Evolutionary conservation across 1,140 invertebrate species (phyloP).

Genomic region (Leptestheria dahalacensis): DNA sequence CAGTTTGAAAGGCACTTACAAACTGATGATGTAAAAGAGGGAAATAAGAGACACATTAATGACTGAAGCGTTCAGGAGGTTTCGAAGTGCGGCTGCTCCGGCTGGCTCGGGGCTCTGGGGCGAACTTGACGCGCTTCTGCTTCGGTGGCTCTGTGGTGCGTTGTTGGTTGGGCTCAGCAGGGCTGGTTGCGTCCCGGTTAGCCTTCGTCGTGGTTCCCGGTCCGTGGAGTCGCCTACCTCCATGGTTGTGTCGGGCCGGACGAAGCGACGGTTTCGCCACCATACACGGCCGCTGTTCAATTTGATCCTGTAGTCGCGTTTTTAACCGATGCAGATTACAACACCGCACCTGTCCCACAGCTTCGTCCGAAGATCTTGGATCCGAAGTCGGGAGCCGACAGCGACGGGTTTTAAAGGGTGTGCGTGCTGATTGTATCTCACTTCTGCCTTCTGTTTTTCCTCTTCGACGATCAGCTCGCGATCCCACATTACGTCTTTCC

Average conservation of each 20-base stretch:
- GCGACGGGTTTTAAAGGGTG: neutral
- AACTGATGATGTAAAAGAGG: no score
- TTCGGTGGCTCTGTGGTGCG: no score
- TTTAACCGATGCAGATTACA: slow-evolving; percentile 2
- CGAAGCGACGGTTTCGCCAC: slow-evolving; percentile 7
- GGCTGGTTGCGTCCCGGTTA: neutral
- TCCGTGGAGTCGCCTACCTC: neutral
- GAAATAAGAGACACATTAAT: no score
- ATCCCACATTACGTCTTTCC: neutral
- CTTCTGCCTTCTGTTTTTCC: neutral
- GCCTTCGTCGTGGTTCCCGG: neutral
- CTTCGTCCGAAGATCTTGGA: slow-evolving; percentile 10
- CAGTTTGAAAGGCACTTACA: no score
- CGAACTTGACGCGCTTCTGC: no score
- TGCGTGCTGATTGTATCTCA: neutral
- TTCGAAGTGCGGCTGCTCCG: no score
- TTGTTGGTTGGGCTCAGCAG: neutral
- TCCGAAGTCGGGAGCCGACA: slow-evolving; percentile 1
- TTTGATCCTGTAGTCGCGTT: slow-evolving; percentile 2
- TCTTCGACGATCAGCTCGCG: neutral
- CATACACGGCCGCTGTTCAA: neutral
- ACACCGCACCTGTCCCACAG: slow-evolving; percentile 4
- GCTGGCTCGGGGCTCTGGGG: no score
- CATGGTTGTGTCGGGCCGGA: neutral
- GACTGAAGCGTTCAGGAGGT: no score